Percentiles rank a stretch among this genome's conserved stretches.
These are phyloP conservation scores for Alentia gelatinosa DNA, from an alignment of 2,888 invertebrate genomes.

Conservation along the genomic window DNA sequence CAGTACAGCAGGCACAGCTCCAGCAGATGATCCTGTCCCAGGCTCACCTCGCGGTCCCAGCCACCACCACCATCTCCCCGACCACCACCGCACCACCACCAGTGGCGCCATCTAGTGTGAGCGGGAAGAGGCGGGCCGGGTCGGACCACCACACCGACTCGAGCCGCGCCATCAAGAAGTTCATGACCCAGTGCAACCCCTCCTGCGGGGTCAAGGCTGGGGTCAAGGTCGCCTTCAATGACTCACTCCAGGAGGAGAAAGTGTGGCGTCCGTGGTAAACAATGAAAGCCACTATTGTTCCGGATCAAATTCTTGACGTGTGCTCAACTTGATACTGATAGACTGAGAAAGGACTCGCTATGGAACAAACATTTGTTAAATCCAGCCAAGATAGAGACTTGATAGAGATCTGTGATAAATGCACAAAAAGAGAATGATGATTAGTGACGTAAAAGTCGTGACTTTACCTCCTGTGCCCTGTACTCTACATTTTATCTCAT, in stretches of 20 bases:
- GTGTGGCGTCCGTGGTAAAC: conserved; percentile 52
- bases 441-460: too few relatives aligned
- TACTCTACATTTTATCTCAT: too few relatives aligned
- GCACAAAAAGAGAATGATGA: too few relatives aligned
- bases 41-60: background rate
- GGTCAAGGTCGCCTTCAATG: conserved; percentile 20
- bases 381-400: too few relatives aligned
- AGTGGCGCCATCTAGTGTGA: conserved; percentile 35
- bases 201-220: background rate
- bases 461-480: too few relatives aligned
- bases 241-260: conserved; percentile 7
- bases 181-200: background rate
- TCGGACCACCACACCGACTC: background rate
- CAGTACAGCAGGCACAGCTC: conserved; percentile 21
- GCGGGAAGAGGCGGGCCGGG: background rate
- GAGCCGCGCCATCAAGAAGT: background rate
- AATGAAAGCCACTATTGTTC: too few relatives aligned
- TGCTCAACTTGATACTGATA: too few relatives aligned
- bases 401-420: too few relatives aligned
- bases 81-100: background rate
- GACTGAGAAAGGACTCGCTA: too few relatives aligned
- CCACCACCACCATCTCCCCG: background rate
- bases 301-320: too few relatives aligned
- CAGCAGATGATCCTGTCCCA: background rate
- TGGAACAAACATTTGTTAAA: too few relatives aligned